Base-by-base conservation (phyloP, 2,888 invertebrate species). In the Idaea straminata region DNA sequence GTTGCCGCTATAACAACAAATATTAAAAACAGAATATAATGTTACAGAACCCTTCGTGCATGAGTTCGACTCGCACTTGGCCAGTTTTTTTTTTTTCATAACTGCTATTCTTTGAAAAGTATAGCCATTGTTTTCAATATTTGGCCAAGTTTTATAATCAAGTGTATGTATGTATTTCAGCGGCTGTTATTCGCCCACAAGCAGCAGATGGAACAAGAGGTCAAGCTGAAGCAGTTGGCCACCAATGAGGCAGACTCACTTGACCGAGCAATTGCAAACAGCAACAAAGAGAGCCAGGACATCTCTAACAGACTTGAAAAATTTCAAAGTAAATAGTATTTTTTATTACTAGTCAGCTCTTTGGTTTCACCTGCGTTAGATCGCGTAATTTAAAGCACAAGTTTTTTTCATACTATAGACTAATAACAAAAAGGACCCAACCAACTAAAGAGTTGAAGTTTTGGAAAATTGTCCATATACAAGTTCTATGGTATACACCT, bases 151-250 rank as follows among this genome's bases (percentile, higher is more conserved):
- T 47, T 47, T 4, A 47, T 47, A 47, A 47, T 7, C 6, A 0
- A 13, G 25, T 25, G 25, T 25, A 25, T 59, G 58, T 62, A 15
- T 5, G 61, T 61, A n/a, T 83, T 89, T 36, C 87, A 95, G 94
- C 94, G 95, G 77, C 87, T 96, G 7, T 85, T 97, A 61, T 94
- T 94, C 63, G 95, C 95, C 0, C 95, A 96, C 73, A 95, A 94
- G 70, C 94, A 95, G 65, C 96, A 96, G 81, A 83, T 95, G 66
- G 94, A 96, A 68, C 94, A 94, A 62, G 96, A 96, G 84, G 93
- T 95, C 62, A 94, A 95, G 82, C 89, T 87, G 84, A 95, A 86
- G 71, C 93, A 88, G 80, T 77, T 88, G 68, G 89, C 86, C 25
- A 85, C 79, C 73, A 93, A 80, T 77, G 93, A 86, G 78, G 90